Evolutionary conservation across 2,113 vertebrate genomes (phyloP), one percentile per base, ranked within the genome.

Genomic region (Rhineura floridana): DNA sequence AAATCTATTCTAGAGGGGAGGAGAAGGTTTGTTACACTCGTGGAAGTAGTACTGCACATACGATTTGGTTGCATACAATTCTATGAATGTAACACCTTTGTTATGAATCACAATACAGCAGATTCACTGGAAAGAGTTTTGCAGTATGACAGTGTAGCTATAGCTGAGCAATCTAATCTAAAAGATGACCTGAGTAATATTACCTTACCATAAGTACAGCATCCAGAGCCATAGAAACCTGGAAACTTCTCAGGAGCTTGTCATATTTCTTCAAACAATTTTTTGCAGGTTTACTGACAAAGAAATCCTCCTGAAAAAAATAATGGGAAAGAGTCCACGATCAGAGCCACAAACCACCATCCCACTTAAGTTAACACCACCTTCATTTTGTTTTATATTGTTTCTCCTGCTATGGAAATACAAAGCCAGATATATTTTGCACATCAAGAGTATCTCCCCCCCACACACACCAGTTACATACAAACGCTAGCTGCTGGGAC

Each of bases 161-260:
- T 36, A 70, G 46, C 30, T 28, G n/a, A 36, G 30, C 12, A 48
- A 36, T 79, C 5, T 10, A 52, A 55, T 2, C 33, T 13, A 86
- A 69, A 81, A 15, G 48, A 25, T 28, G 65, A 81, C 62, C 7
- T 48, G 36, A 89, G 1, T 0, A 79, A 15, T 11, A 30, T 0
- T 8, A n/a, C 11, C 93, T 93, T 94, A 99, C 99, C 97, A 98
- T 93, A 81, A 99, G 93, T 17, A 98, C 98, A 7, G 96, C 96
- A 95, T 99, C 98, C 69, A 99, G 97, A 52, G 98, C 99, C 91
- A 98, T 98, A 33, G 99, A 98, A 73, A 98, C 97, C 46, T 98
- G 96, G 91, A 99, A 99, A 86, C 96, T 96, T 96, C 97, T 98
- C 52, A 99, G 97, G 25, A 98, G 94, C 85, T 95, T 97, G 96